Evolutionary conservation across 1,140 invertebrate genomes (phyloP).

Genomic region (Eriocheir sinensis): DNA sequence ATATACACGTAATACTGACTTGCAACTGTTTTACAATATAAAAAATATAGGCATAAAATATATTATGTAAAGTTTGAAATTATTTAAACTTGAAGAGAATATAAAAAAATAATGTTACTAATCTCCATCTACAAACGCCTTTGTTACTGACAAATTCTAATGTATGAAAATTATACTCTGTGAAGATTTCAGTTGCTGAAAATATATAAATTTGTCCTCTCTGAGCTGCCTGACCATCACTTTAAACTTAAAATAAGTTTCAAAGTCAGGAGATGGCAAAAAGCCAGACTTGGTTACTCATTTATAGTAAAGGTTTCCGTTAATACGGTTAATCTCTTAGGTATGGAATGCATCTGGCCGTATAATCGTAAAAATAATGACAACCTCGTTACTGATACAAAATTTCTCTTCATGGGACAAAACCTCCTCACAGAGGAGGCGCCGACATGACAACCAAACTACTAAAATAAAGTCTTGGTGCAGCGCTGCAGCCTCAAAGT

Average conservation of each 20-base stretch:
- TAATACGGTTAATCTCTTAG: no score
- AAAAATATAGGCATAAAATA: not conserved
- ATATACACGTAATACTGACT: not conserved
- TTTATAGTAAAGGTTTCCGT: no score
- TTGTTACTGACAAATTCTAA: not conserved
- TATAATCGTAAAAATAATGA: no score
- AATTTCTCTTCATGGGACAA: no score
- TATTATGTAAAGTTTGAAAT: not conserved
- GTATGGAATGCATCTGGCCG: no score
- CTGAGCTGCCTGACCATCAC: not conserved
- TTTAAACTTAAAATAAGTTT: not conserved
- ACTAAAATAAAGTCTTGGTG: not conserved
- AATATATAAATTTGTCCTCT: not conserved
- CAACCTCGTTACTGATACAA: no score
- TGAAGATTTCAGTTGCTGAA: not conserved
- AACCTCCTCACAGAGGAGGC: no score
- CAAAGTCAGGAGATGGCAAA: not conserved
- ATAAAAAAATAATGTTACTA: not conserved
- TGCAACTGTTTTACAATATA: not conserved
- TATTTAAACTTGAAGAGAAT: not conserved
- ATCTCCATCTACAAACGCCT: not conserved
- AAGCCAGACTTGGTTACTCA: not conserved
- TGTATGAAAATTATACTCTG: not conserved
- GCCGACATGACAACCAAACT: no score
- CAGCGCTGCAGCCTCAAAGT: not conserved